phyloP scores from a whole-genome alignment of 2,113 vertebrate genomes.

The Plestiodon gilberti region DNA sequence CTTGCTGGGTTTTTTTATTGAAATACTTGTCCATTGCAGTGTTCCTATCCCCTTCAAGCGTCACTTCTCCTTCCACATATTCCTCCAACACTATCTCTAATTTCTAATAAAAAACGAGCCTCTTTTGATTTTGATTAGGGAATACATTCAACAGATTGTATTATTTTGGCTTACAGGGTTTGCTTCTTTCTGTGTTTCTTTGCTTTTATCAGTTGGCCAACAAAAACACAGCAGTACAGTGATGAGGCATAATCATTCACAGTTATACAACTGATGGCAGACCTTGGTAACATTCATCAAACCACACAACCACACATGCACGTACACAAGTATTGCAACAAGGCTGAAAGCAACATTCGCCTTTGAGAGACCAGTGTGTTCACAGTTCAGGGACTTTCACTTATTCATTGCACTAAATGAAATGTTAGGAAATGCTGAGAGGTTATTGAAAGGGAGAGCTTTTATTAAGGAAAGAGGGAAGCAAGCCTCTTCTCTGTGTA shows the following conservation, averaged over 20 bases:
- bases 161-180: conserved; percentile 35
- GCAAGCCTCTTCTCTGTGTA: not conserved
- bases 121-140: too few species aligned
- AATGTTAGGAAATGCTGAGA: conserved; percentile 30
- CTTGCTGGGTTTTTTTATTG: too few species aligned
- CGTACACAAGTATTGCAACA: not conserved
- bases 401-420: not conserved
- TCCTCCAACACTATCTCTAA: too few species aligned
- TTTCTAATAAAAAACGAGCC: too few species aligned
- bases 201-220: conserved; percentile 46
- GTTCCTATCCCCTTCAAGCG: too few species aligned
- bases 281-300: conserved; percentile 59
- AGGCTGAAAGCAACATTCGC: not conserved
- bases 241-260: conserved; percentile 42
- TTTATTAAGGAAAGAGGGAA: not conserved
- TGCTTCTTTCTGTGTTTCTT: conserved; percentile 36
- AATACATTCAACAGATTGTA: too few species aligned
- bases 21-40: too few species aligned
- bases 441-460: not conserved
- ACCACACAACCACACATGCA: not conserved
- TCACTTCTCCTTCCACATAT: too few species aligned
- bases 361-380: conserved; percentile 60
- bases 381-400: conserved; percentile 29
- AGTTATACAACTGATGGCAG: conserved; percentile 45
- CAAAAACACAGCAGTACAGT: conserved; percentile 41